Percentiles rank a stretch among this genome's conserved stretches.
Evolutionary conservation across 1,140 invertebrate genomes (phyloP).

Genomic region (Brachionus angularis): DNA sequence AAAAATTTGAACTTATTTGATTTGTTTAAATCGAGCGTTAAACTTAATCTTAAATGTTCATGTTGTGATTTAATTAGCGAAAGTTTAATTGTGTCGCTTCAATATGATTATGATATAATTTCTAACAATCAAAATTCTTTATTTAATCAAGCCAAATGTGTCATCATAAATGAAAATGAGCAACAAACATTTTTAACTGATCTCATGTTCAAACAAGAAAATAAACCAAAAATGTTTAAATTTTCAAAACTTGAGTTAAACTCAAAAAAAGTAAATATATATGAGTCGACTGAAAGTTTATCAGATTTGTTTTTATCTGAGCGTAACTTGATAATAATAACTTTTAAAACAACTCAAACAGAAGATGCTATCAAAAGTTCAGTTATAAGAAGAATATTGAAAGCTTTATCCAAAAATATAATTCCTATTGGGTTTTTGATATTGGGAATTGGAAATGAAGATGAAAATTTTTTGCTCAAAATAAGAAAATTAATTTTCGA

Average conservation of each 20-base stretch:
- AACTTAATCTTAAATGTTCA: conserved; percentile 3
- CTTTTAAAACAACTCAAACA: not conserved
- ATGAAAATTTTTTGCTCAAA: not conserved
- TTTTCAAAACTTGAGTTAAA: too few species aligned
- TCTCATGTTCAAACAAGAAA: too few species aligned
- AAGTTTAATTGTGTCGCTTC: not conserved
- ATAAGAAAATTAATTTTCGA: not conserved
- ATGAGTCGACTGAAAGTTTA: too few species aligned
- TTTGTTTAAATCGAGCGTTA: not conserved
- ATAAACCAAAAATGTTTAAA: too few species aligned
- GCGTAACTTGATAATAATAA: not conserved
- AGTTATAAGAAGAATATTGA: not conserved
- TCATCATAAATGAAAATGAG: too few species aligned
- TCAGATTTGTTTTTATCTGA: not conserved
- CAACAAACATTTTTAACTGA: too few species aligned
- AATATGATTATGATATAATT: not conserved
- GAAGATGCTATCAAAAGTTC: not conserved
- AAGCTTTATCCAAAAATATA: not conserved
- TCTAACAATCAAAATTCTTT: not conserved
- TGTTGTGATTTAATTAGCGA: not conserved
- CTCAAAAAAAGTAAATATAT: too few species aligned
- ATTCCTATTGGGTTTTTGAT: not conserved
- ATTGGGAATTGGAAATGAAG: not conserved
- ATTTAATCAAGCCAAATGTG: not conserved
- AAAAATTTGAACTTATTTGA: not conserved